These are phyloP conservation scores for Melieria picta DNA, from an alignment of 2,888 invertebrate genomes.

Conservation along the genomic window DNA sequence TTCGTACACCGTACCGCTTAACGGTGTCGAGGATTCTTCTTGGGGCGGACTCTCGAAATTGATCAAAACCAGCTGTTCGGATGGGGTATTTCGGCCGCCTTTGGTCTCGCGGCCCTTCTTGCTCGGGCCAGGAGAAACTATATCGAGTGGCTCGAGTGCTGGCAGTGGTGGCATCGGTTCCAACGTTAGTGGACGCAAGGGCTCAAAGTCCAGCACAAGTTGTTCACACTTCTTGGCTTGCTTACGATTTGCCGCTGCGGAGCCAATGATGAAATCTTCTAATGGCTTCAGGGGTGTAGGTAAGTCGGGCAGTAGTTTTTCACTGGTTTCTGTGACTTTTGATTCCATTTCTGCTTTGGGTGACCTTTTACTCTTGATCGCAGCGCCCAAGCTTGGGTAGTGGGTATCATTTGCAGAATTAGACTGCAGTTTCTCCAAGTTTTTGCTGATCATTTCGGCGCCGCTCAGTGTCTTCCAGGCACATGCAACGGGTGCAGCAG, in stretches of 20 bases:
- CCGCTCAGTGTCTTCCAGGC: constrained; percentile 49
- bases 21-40: constrained; percentile 53
- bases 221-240: no score
- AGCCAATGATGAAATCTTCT: constrained; percentile 10
- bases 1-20: constrained; percentile 56
- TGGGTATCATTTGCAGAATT: constrained; percentile 25
- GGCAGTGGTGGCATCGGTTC: constrained; percentile 56
- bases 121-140: constrained; percentile 27
- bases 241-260: not conserved
- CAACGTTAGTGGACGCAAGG: constrained; percentile 48
- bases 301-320: constrained; percentile 39
- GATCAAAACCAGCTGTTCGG: constrained; percentile 57
- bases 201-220: constrained; percentile 45
- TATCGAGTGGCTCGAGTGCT: constrained; percentile 52
- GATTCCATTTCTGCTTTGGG: constrained; percentile 22
- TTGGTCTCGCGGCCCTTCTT: constrained; percentile 19
- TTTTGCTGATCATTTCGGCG: constrained; percentile 43
- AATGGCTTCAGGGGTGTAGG: constrained; percentile 34
- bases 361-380: constrained; percentile 15
- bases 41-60: constrained; percentile 64
- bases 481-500: constrained; percentile 19
- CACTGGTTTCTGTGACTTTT: constrained; percentile 1
- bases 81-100: constrained; percentile 3
- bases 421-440: constrained; percentile 16
- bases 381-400: constrained; percentile 42